phyloP scores from a whole-genome alignment of 2,113 vertebrate species.

The Microcebus lehilahytsara region DNA sequence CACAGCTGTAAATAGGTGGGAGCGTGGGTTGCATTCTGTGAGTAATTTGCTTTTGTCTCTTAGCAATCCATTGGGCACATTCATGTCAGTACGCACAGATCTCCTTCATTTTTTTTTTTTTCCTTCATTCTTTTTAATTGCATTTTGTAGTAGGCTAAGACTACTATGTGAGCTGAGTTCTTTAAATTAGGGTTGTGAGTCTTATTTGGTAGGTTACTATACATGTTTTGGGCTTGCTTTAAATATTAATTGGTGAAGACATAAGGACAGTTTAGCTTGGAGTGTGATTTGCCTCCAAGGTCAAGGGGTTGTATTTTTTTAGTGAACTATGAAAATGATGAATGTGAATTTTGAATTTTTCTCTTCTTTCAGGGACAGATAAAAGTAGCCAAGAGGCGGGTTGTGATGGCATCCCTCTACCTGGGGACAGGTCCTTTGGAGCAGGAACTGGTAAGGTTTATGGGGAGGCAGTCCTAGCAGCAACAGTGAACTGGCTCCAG shows the following conservation, averaged over 20 bases:
- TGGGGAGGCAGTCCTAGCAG: background rate
- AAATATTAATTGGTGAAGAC: background rate
- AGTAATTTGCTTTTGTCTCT: too few species aligned
- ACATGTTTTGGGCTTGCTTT: too few species aligned
- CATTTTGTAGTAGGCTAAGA: rapidly evolving
- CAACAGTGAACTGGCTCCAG: background rate
- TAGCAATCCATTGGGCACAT: rapidly evolving
- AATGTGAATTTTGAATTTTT: background rate
- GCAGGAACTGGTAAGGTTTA: conserved; percentile 92
- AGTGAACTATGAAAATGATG: background rate
- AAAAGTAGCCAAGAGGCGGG: conserved; percentile 90
- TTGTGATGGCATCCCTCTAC: conserved; percentile 97
- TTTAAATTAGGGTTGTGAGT: background rate
- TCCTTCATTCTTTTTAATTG: too few species aligned
- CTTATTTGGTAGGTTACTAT: background rate
- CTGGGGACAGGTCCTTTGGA: conserved; percentile 94
- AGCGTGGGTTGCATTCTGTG: rapidly evolving
- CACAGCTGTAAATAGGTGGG: rapidly evolving
- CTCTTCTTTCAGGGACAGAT: conserved; percentile 87
- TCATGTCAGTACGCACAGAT: rapidly evolving
- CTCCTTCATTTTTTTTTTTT: too few species aligned
- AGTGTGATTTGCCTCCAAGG: background rate
- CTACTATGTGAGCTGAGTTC: background rate
- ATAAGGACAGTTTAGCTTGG: background rate
- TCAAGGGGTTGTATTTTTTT: background rate